These are phyloP conservation scores for Glandiceps talaboti DNA, from an alignment of 53 echinoderm and acorn worm species.

Conservation along the genomic window DNA sequence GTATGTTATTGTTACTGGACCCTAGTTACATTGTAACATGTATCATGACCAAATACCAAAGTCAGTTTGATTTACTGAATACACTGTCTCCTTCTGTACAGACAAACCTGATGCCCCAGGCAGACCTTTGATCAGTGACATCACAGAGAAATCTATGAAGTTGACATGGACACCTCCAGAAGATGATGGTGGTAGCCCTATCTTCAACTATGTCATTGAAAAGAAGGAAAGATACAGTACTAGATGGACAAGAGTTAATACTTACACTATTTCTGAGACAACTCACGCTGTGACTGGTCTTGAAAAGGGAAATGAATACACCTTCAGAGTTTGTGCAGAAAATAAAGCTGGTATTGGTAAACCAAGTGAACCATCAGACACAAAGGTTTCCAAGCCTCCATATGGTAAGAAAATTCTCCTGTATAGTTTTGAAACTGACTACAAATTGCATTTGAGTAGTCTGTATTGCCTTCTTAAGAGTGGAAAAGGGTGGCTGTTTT, in stretches of 20 bases:
- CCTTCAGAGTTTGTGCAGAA: slow-evolving; percentile 54
- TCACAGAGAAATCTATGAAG: slow-evolving; percentile 61
- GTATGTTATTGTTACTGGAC: no score
- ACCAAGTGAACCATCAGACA: slow-evolving; percentile 27
- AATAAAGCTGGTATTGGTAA: slow-evolving; percentile 44
- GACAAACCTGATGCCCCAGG: slow-evolving; percentile 42
- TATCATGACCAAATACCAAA: no score
- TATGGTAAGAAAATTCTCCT: slow-evolving; percentile 24
- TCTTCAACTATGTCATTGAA: slow-evolving; percentile 76
- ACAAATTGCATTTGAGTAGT: no score
- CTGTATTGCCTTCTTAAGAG: no score
- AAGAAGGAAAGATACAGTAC: slow-evolving; percentile 61
- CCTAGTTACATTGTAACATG: no score
- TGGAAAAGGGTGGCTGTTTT: no score
- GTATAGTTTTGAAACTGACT: no score
- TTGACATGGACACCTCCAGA: slow-evolving; percentile 75
- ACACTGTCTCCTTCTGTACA: no score
- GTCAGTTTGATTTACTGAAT: no score
- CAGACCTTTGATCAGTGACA: slow-evolving; percentile 55
- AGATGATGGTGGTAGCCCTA: slow-evolving; percentile 84
- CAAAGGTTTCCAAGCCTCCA: slow-evolving; percentile 32
- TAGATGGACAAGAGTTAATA: slow-evolving; percentile 66
- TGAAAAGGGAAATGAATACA: slow-evolving; percentile 15
- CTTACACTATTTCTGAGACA: slow-evolving; percentile 52
- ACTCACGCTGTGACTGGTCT: slow-evolving; percentile 14